Evolutionary conservation across 2,797 vertebrate species (phyloP), one percentile per base, ranked within the genome.

Genomic region (Centroberyx gerrardi): DNA sequence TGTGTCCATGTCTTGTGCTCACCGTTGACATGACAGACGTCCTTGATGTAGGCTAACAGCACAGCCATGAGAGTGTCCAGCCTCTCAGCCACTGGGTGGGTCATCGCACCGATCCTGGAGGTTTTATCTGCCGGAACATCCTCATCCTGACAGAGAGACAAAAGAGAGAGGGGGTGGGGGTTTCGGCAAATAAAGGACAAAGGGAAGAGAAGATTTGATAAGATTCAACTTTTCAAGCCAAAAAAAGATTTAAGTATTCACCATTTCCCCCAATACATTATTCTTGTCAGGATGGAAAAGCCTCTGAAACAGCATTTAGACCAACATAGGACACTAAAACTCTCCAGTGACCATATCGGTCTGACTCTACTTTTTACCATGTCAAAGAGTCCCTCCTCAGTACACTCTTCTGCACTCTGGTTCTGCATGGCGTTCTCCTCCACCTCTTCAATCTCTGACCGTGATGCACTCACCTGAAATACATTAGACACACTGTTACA

Each of bases 301-400:
- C n/a, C n/a, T n/a, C n/a, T n/a, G n/a, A n/a, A 22, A 22, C 22
- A 22, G 22, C 22, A 22, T 22, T 22, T 22, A 22, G 22, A 22
- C 22, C 22, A 22, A 22, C 22, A 22, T 22, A 22, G 22, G 22
- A 22, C 22, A 22, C 22, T 22, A 22, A 22, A 22, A 22, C 22
- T 22, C 22, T 22, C 22, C 22, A 22, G 22, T 1, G 22, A 22
- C 22, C 1, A 22, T 22, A 22, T 22, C 1, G 22, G 22, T 22
- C 22, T 22, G 36, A 38, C 8, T 8, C 22, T 22, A 33, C 31
- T 4, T 33, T 33, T 33, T 90, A 99, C 98, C 98, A 99, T 99
- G 68, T 96, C 94, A 88, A 99, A 99, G 46, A 99, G 94, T 8
- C 95, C 95, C 75, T 97, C 95, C 36, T 96, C 96, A n/a, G 79